Evolutionary conservation across 2,797 vertebrate species (phyloP), one percentile per base, ranked within the genome.

Genomic region (Alcedo quadribrachys): DNA sequence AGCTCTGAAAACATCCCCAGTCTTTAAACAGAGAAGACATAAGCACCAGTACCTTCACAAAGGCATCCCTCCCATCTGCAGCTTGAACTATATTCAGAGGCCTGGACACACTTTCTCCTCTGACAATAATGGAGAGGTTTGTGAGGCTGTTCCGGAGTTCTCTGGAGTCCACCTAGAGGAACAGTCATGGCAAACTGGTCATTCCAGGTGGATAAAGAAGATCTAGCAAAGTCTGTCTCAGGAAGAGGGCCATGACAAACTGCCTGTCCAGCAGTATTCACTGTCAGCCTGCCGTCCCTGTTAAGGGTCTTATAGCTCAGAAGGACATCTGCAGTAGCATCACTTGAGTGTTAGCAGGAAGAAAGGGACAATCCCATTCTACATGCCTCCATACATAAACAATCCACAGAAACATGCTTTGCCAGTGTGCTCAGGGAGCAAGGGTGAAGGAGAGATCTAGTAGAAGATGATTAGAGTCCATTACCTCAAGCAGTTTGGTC

Each of bases 401-500:
- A 40, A n/a, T 90, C 57, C 50, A 45, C 53, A 45, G 35, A 81
- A 19, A 32, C 1, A 1, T 9, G 32, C 43, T 69, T 60, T 8
- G 7, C 42, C 60, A 78, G 33, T 5, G 6, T 24, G 24, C 61
- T 83, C 67, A 69, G 28, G 65, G 73, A 69, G 35, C 33, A 35
- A 16, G 43, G 81, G 15, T 16, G 45, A 85, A 54, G 30, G 66
- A 76, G 37, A 46, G 30, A 69, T 76, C 22, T 21, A 35, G 42
- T 2, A 45, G 27, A 7, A 33, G 45, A 69, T 83, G 53, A 46
- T 15, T 7, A 30, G 46, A 62, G 42, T 48, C 42, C 57, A 22
- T 87, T 98, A 99, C 99, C 99, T 99, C 98, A 50, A 99, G 96
- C 63, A 99, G 87, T 87, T 98, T 97, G 84, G 98, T 96, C 45